Conservation (phyloP, 2,797 vertebrate genomes). For the Gila robusta region DNA sequence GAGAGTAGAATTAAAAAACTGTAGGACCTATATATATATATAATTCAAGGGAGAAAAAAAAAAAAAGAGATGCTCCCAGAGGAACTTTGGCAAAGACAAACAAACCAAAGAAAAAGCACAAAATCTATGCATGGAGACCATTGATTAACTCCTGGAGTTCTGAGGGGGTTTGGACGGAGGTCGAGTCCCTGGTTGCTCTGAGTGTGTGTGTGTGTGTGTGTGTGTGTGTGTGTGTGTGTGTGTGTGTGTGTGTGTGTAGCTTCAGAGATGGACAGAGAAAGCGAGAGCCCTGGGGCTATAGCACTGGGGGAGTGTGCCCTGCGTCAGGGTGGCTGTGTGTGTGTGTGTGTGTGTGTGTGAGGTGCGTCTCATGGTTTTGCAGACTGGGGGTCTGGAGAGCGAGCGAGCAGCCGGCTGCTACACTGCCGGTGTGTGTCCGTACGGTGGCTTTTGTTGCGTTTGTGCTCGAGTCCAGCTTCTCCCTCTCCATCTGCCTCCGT, state of each 20-base stretch:
- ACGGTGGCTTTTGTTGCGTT: constrained; percentile 73
- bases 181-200: constrained; percentile 48
- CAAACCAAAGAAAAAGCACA: constrained; percentile 38
- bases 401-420: constrained; percentile 58
- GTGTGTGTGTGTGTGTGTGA: constrained; percentile 54
- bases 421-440: constrained; percentile 67
- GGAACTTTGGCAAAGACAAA: constrained; percentile 66
- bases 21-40: neutral
- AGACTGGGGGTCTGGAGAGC: constrained; percentile 54
- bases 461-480: constrained; percentile 68
- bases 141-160: constrained; percentile 64
- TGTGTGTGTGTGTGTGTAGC: constrained; percentile 58
- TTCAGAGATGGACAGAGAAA: constrained; percentile 62
- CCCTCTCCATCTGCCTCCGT: constrained; percentile 37
- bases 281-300: constrained; percentile 59
- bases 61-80: constrained; percentile 53
- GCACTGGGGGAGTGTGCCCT: constrained; percentile 61
- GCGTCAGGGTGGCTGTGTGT: constrained; percentile 56
- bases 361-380: constrained; percentile 70
- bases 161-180: constrained; percentile 39
- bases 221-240: constrained; percentile 48
- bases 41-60: constrained; percentile 14
- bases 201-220: constrained; percentile 44
- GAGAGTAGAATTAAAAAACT: constrained; percentile 20
- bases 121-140: constrained; percentile 64